Evolutionary conservation across 2,113 vertebrate species (phyloP), one percentile per base, ranked within the genome.

Genomic region (Dolichallabes microphthalmus): DNA sequence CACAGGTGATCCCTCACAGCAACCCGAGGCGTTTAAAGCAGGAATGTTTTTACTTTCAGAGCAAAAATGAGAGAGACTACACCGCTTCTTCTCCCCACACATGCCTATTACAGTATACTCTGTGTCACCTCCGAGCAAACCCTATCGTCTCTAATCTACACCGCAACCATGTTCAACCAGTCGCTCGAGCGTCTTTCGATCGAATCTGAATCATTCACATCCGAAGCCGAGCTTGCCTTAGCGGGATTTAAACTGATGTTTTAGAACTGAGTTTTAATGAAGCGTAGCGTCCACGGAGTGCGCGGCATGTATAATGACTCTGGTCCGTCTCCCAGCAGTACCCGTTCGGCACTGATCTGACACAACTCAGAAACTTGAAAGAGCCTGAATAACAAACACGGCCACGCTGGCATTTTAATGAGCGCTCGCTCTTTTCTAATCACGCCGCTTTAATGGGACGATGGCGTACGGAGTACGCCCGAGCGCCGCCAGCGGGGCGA

Each of bases 401-500:
- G 61, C 68, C 77, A 55, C 79, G 55, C 87, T 81, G 60, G 77
- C 77, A 84, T 86, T 86, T 84, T 86, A 84, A 88, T 77, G 87
- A 84, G 82, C 2, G 2, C 55, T 55, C 75, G 30, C 50, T 52
- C 87, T 84, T 79, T 57, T 77, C 81, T 68, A 86, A 88, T 86
- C 85, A 85, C 27, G 50, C 63, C 30, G n/a, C 73, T 50, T 55
- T 85, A 57, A 80, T 85, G 55, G 50, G 50, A 77, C 39, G 61
- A n/a, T 55, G 75, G 82, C 82, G 55, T 35, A 35, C 20, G 85
- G 77, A 81, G 68, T 64, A 63, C 30, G 58, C 6, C 45, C 52
- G 57, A 82, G 83, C 19, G 77, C 30, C n/a, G 57, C 75, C 58
- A 80, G 63, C 19, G 53, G 68, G 52, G 50, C 30, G 45, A 58